These are phyloP conservation scores for Cossypha caffra DNA, from an alignment of 2,797 vertebrate species.

Conservation along the genomic window DNA sequence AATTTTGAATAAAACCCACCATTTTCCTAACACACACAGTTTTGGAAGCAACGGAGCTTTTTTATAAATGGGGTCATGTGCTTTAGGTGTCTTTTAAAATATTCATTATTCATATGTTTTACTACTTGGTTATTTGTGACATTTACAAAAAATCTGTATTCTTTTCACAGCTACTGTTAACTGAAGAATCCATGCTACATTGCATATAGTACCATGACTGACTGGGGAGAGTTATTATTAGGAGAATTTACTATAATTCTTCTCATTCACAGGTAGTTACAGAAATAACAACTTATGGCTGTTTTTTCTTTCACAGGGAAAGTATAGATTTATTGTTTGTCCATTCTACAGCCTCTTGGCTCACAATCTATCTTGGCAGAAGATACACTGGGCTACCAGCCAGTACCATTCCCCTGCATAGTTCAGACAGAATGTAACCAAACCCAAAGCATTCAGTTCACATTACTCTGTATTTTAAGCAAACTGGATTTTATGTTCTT, in stretches of 20 bases:
- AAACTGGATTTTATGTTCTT: conserved; percentile 33
- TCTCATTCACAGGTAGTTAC: conserved; percentile 12
- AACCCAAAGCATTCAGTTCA: conserved; percentile 40
- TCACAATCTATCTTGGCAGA: conserved; percentile 3
- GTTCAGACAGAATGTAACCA: conserved; percentile 27
- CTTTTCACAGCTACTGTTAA: conserved; percentile 28
- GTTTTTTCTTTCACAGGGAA: neutral
- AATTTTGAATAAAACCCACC: conserved; percentile 20
- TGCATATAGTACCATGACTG: neutral
- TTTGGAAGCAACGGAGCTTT: conserved; percentile 21
- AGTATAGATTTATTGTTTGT: conserved; percentile 16
- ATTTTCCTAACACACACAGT: conserved; percentile 5
- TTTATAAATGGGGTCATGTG: neutral
- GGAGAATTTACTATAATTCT: neutral
- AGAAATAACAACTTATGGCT: conserved; percentile 9
- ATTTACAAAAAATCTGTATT: conserved; percentile 19
- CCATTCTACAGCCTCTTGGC: conserved; percentile 6
- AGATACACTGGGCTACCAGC: conserved; percentile 7
- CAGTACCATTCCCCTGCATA: conserved; percentile 7
- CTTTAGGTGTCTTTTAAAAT: conserved; percentile 28
- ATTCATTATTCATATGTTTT: neutral
- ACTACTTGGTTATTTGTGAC: neutral
- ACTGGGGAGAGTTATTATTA: neutral
- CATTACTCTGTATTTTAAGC: conserved; percentile 28
- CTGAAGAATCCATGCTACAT: neutral